Base-by-base conservation (phyloP, 2,888 invertebrate species). In the Dryocosmus kuriphilus region DNA sequence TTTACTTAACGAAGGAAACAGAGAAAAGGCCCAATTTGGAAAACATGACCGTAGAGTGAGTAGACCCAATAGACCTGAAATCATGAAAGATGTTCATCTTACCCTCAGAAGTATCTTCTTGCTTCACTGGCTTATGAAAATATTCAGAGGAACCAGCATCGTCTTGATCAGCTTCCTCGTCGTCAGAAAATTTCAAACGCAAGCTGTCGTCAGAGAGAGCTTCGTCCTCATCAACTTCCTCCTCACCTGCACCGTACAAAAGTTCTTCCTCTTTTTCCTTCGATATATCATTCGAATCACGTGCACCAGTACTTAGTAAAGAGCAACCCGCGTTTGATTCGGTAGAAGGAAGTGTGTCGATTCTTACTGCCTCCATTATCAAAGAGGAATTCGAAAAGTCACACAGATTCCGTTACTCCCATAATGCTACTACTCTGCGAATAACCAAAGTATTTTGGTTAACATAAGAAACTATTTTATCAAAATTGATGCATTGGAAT, bases 131-230 rank as follows among this genome's bases (percentile, higher is more conserved):
- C 35, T 73, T 82, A 79, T 77, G 60, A 75, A 27, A 27, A 32
- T 74, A 51, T 74, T 62, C 80, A 60, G 79, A 78, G 41, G 80
- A 60, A 79, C 75, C 16, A 76, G 80, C 77, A 51, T 80, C 81
- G 32, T 88, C 87, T 79, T 67, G 77, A 32, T 89, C 89, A 76
- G 80, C 80, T 46, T 88, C 86, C 41, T 89, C 90, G 76, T 89
- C 91, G 78, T 91, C 91, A 4, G 91, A 91, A n/a, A 91, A 79
- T 83, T 87, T 88, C 80, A 91, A 87, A 73, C 88, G 89, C 74
- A 91, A 87, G 81, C 88, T 90, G 77, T 89, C 90, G 38, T 75
- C 74, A 16, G 74, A 74, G n/a, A 60, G 60, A 35, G 71, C 71
- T 78, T 89, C 90, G 41, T 88, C 88, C 65, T 90, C 89, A 78